Base-by-base conservation (phyloP, 2,888 invertebrate species). In the Julus scanicus region DNA sequence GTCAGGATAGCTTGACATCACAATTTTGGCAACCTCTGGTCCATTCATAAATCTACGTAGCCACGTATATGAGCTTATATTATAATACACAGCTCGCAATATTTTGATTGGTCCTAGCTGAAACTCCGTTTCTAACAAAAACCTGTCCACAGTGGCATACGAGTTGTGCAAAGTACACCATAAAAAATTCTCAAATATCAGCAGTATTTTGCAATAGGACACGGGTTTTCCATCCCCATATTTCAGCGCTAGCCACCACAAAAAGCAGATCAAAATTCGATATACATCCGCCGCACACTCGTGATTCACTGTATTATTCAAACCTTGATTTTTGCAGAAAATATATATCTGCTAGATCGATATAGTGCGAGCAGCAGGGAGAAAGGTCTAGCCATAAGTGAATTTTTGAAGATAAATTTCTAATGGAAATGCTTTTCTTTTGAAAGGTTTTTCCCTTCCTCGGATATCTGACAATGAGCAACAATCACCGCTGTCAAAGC, bases 1-100 rank as follows among this genome's bases (percentile, higher is more conserved):
- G 85, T 85, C 85, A 85, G 44, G n/a, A 85, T 29, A 44, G 49
- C 44, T 85, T 11, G 85, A 20, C 85, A 85, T 85, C 85, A 85
- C 44, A 85, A 85, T 80, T 80, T 80, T 80, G 80, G 80, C 29
- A 80, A 39, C 80, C 37, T 37, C 80, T 80, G 29, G 80, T 39
- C 80, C 80, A 80, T 80, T 80, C 80, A 80, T 80, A 80, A 80
- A 80, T 80, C 80, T 39, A 80, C 80, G 29, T 29, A 80, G 13
- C 80, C 80, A 37, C 37, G 37, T 71, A 71, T 15, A n/a, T 63
- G n/a, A 44, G 44, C 44, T 44, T 63, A 63, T 71, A 71, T 71
- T 71, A 71, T 80, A 80, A 80, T 80, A 80, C 80, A 20, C 80
- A 80, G 37, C 80, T 80, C 80, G 80, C 37, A 80, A 37, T 80